phyloP scores from a whole-genome alignment of 2,113 vertebrate genomes.

The Crotalus tigris region DNA sequence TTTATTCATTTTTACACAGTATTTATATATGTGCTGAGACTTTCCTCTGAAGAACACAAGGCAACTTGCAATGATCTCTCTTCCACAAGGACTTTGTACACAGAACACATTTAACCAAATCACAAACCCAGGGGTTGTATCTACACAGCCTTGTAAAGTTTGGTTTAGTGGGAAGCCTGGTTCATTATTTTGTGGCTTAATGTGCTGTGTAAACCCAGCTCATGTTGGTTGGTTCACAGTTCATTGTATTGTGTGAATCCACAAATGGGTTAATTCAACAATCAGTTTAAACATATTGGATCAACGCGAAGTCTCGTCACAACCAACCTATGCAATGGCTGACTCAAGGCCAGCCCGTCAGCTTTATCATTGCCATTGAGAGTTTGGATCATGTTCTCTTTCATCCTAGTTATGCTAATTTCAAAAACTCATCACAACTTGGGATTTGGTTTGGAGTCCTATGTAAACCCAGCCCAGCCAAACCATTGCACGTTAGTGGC shows the following conservation, averaged over 20 bases:
- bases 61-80: not conserved
- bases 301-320: not conserved
- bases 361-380: not conserved
- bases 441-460: not conserved
- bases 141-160: not conserved
- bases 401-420: not conserved
- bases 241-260: not conserved
- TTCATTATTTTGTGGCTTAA: not conserved
- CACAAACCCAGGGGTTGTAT: not conserved
- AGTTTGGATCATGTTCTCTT: not conserved
- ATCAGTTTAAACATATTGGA: not conserved
- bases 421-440: not conserved
- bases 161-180: not conserved
- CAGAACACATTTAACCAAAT: not conserved
- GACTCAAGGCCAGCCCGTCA: no score
- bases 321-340: no score
- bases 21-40: not conserved
- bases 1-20: not conserved
- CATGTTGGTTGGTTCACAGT: not conserved
- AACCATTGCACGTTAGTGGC: not conserved
- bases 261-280: not conserved
- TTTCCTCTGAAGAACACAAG: not conserved
- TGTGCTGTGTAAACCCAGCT: not conserved
- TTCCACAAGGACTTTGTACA: not conserved
- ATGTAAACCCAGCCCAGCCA: not conserved